Base-by-base conservation (phyloP, 2,113 vertebrate species). In the Pelobates fuscus region DNA sequence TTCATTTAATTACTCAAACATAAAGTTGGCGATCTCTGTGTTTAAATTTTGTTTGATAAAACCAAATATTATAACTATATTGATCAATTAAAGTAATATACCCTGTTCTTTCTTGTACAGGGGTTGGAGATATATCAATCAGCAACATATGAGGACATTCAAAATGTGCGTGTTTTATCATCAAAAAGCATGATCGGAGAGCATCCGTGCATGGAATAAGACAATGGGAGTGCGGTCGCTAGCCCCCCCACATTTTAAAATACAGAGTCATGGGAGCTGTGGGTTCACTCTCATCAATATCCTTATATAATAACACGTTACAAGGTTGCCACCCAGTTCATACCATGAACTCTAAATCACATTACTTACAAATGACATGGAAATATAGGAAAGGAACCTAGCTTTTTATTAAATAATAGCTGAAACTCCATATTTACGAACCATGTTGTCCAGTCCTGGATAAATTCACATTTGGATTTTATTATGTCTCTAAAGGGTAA, bases 111-210 rank as follows among this genome's bases (percentile, higher is more conserved):
- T 0, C 78, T 58, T 80, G 30, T 52, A 5, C 82, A 98, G 96
- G 96, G 96, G 0, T 84, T 98, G 88, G 83, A 87, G 8, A 89
- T 96, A 2, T 94, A 95, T 68, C 89, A 94, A n/a, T 92, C 91
- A 7, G 92, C 88, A 67, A 89, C 95, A 75, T 98, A 98, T 0
- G 96, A 98, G 84, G 96, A 98, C 70, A 95, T 98, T 24, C 84
- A 91, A 23, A 85, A 84, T n/a, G 93, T 94, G 77, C 81, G 89
- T 62, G 81, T 88, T 0, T 4, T 88, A 69, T 92, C 95, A 71
- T 92, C 91, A 71, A 91, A 93, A 20, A 96, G 94, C 93, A 90
- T 94, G 2, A 87, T 88, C 25, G 89, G 87, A 15, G 88, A 91
- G 75, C 86, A 88, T 65, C 90, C 93, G 0, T 84, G 89, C 2